A percentile compares a stretch with the other conserved stretches of the same genome.
phyloP scores from a whole-genome alignment of 2,797 vertebrate species.

The Leptatherina wallacei region DNA sequence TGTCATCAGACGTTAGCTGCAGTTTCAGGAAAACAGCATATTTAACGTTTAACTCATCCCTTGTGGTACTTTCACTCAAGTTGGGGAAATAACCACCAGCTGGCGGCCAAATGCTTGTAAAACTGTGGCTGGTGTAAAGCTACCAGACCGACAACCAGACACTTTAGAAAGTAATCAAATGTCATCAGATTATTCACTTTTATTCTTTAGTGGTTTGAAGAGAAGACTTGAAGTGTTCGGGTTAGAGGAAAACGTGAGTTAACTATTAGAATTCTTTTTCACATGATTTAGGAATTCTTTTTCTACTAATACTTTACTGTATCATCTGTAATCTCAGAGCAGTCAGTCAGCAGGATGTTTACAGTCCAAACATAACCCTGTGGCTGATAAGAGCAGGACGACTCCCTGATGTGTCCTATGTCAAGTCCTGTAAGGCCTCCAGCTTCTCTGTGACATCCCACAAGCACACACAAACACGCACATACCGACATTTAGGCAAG shows the following conservation, averaged over 20 bases:
- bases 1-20: constrained; percentile 53
- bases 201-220: constrained; percentile 34
- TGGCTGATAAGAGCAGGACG: constrained; percentile 65
- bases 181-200: constrained; percentile 40
- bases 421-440: constrained; percentile 59
- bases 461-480: constrained; percentile 7
- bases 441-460: constrained; percentile 22
- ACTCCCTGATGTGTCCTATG: constrained; percentile 52
- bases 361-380: constrained; percentile 66
- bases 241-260: constrained; percentile 23
- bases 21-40: constrained; percentile 57
- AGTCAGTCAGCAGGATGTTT: constrained; percentile 70
- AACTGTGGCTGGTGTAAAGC: constrained; percentile 50
- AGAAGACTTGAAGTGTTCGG: constrained; percentile 38
- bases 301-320: constrained; percentile 4
- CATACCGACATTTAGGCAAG: neutral
- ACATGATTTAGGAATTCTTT: neutral
- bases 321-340: constrained; percentile 29
- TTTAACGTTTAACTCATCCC: constrained; percentile 57
- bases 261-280: constrained; percentile 23
- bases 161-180: constrained; percentile 58
- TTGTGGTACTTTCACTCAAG: constrained; percentile 40
- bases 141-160: constrained; percentile 37
- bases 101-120: constrained; percentile 56
- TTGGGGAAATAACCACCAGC: constrained; percentile 41